Evolutionary conservation across 2,113 vertebrate species (phyloP).

Genomic region (Cochlearius cochlearius): DNA sequence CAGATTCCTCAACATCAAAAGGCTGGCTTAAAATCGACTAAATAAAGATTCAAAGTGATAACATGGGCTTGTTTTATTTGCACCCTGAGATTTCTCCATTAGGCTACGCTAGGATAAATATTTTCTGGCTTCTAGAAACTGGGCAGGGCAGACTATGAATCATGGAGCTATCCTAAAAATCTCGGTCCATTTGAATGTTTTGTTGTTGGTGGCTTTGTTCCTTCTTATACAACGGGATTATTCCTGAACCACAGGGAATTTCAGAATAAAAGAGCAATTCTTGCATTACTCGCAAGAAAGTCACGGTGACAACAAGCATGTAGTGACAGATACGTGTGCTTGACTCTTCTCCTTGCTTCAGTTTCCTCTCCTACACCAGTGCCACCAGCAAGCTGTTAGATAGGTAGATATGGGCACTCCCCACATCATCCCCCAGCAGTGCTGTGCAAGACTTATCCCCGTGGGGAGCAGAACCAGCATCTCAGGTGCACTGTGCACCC

Average conservation of each 20-base stretch:
- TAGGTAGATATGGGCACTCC: background rate
- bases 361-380: background rate
- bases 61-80: background rate
- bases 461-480: background rate
- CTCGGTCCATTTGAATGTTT: background rate
- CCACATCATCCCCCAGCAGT: background rate
- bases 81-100: background rate
- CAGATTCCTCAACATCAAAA: conserved; percentile 2
- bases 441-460: background rate
- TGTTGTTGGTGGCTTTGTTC: background rate
- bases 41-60: background rate
- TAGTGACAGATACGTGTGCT: background rate
- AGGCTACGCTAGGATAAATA: background rate
- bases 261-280: background rate
- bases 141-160: background rate
- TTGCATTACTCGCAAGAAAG: background rate
- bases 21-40: background rate
- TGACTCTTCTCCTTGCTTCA: background rate
- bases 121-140: background rate
- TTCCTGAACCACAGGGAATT: background rate
- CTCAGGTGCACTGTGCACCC: too few species aligned
- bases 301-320: background rate
- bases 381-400: background rate
- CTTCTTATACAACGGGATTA: background rate
- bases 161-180: background rate